Percentiles rank a stretch among this genome's conserved stretches.
Evolutionary conservation across 2,113 vertebrate species (phyloP).

Genomic region (Smithornis capensis): DNA sequence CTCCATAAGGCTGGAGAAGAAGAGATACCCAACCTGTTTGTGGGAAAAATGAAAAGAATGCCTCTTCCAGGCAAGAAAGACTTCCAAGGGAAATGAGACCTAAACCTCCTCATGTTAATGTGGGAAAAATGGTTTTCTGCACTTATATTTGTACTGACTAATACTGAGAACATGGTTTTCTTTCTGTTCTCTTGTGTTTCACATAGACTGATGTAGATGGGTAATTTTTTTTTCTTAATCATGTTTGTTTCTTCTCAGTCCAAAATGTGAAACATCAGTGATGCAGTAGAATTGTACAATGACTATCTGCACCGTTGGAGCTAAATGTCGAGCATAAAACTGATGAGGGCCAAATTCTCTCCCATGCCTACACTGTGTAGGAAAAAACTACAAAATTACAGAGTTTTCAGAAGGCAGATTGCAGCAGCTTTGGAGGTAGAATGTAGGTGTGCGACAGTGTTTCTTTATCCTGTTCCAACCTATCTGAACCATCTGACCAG

Average conservation of each 20-base stretch:
- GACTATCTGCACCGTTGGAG: background rate
- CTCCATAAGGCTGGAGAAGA: too few species aligned
- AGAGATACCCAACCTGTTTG: too few species aligned
- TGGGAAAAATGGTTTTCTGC: too few species aligned
- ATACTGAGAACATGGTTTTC: background rate
- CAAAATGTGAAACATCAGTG: slow-evolving; percentile 1
- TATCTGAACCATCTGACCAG: background rate
- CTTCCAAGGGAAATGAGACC: too few species aligned
- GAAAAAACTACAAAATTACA: background rate
- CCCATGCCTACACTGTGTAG: background rate
- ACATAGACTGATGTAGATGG: background rate
- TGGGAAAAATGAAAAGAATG: too few species aligned
- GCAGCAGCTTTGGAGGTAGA: background rate
- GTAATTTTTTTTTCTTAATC: background rate
- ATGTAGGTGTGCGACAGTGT: background rate
- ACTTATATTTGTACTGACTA: background rate
- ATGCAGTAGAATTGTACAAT: background rate
- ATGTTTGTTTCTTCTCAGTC: background rate
- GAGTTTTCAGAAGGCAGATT: background rate
- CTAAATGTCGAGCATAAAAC: background rate
- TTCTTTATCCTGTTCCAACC: background rate
- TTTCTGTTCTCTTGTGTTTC: slow-evolving; percentile 5
- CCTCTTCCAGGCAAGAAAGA: too few species aligned
- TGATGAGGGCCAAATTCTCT: background rate
- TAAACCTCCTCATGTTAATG: too few species aligned